Base-by-base conservation (phyloP, 2,888 invertebrate species). In the Pseudococcus longispinus region DNA sequence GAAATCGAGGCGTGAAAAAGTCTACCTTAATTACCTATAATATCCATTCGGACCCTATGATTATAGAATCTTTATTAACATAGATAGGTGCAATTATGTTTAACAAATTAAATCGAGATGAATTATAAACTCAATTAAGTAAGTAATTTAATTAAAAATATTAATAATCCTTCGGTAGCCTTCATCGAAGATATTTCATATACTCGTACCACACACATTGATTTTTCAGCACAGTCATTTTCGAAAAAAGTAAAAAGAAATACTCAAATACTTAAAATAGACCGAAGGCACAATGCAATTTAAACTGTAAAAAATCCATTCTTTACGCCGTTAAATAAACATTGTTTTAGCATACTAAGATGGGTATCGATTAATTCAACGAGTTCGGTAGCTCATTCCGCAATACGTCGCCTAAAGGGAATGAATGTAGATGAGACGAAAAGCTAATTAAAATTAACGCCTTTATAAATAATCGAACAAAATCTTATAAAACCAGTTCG, bases 361-460 rank as follows among this genome's bases (percentile, higher is more conserved):
- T 55, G 1, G n/a, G 8, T 60, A 23, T 23, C 5, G 20, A 23
- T 60, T 60, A 60, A 60, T 60, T 23, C 23, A 60, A 60, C 11
- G 15, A 60, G 60, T 60, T 60, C 60, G 13, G 60, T 60, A 60
- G 60, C 23, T 11, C 9, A 60, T 60, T 60, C 23, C 20, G 60
- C 60, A 60, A 60, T 23, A 23, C 1, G 23, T 60, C 20, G 23
- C 60, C 60, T 23, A 11, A 55, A 23, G 60, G 70, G 5, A 29
- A 65, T 65, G 20, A 9, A 29, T 32, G 26, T 37, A 42, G 20
- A 80, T 42, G 77, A 80, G 29, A 80, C 13, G 77, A 42, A 80
- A 42, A 80, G 77, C 20, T 80, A 80, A 80, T 80, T 80, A 80
- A 42, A 80, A 42, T 42, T 37, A 42, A 80, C 20, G 20, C 37